phyloP scores from a whole-genome alignment of 2,888 invertebrate species.

The Sminthurides aquaticus region DNA sequence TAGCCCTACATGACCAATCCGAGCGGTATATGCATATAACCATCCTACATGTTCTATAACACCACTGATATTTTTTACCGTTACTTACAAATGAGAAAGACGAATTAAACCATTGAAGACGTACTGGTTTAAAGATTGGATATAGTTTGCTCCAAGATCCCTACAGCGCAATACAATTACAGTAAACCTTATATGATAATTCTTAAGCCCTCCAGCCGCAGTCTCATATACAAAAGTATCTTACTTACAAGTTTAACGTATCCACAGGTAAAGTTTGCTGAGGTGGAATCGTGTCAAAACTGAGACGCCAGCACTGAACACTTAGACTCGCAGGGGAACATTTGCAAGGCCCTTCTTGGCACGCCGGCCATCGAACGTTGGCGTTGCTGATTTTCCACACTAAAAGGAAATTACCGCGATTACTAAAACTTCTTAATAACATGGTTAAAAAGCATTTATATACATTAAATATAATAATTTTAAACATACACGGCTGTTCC shows the following conservation, averaged over 20 bases:
- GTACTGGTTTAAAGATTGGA: slow-evolving; percentile 62
- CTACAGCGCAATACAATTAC: too few relatives aligned
- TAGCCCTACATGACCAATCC: too few relatives aligned
- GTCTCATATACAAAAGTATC: too few relatives aligned
- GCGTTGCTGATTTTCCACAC: slow-evolving; percentile 35
- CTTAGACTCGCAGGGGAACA: slow-evolving; percentile 31
- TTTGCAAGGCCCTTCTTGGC: slow-evolving; percentile 34
- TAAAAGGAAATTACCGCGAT: slow-evolving; percentile 6
- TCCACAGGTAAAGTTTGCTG: slow-evolving; percentile 36
- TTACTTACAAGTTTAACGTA: slow-evolving; percentile 31
- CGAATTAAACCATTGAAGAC: slow-evolving; percentile 60
- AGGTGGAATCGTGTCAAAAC: slow-evolving; percentile 28
- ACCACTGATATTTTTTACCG: too few relatives aligned
- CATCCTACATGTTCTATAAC: too few relatives aligned
- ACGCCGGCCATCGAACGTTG: slow-evolving; percentile 36
- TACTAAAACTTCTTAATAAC: background rate
- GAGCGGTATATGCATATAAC: too few relatives aligned
- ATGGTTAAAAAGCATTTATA: background rate
- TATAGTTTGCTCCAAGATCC: slow-evolving; percentile 63
- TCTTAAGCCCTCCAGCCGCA: too few relatives aligned
- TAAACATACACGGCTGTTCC: slow-evolving; percentile 35
- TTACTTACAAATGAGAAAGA: slow-evolving; percentile 51
- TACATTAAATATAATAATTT: slow-evolving; percentile 1
- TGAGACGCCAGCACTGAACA: slow-evolving; percentile 34
- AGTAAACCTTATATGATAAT: too few relatives aligned